Evolutionary conservation across 2,797 vertebrate species (phyloP).

Genomic region (Gallinago stenura): DNA sequence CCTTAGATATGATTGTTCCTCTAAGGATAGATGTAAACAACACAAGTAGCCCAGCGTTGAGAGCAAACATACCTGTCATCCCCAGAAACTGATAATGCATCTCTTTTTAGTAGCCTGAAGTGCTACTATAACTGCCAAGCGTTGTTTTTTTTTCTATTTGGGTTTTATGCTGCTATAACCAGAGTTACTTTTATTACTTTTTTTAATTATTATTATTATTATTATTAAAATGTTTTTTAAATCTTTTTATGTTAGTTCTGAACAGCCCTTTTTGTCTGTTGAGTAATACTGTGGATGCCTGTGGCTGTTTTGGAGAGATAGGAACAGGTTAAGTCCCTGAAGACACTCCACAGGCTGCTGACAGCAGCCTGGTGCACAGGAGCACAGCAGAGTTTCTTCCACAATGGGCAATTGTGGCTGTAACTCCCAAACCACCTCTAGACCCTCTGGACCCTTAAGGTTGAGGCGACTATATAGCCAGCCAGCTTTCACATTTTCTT

Average conservation of each 20-base stretch:
- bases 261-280: neutral
- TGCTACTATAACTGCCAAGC: neutral
- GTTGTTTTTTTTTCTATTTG: neutral
- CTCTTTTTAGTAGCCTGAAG: neutral
- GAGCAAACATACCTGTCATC: neutral
- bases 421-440: neutral
- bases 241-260: neutral
- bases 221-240: neutral
- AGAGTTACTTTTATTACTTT: neutral
- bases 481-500: neutral
- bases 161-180: neutral
- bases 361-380: neutral
- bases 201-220: neutral
- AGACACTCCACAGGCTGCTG: neutral
- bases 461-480: neutral
- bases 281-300: neutral
- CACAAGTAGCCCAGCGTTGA: neutral
- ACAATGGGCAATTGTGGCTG: neutral
- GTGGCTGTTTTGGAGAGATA: neutral
- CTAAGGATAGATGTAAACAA: neutral
- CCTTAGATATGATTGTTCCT: neutral
- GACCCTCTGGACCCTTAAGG: neutral
- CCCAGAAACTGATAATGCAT: rapidly evolving
- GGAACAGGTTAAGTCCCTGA: neutral
- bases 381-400: neutral